These are phyloP conservation scores for Myrmecophaga tridactyla DNA, from an alignment of 2,113 vertebrate genomes.

Conservation along the genomic window DNA sequence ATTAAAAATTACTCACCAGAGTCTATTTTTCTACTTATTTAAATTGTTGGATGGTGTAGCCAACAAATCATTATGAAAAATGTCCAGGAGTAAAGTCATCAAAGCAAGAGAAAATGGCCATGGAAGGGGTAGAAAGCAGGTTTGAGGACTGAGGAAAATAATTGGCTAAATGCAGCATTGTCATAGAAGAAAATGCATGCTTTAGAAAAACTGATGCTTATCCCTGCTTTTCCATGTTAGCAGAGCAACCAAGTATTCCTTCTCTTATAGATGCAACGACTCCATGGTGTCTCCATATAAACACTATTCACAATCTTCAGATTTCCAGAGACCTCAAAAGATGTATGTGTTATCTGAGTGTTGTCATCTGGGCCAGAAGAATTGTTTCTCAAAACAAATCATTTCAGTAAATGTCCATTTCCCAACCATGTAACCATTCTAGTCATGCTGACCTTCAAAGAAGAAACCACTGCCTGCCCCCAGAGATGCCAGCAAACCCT, in stretches of 20 bases:
- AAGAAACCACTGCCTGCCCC: background rate
- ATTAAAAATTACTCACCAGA: background rate
- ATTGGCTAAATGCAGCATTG: background rate
- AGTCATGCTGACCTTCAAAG: background rate
- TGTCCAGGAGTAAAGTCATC: constrained; percentile 79
- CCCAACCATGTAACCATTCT: background rate
- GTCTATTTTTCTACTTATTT: constrained; percentile 77
- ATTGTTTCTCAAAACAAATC: background rate
- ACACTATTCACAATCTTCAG: background rate
- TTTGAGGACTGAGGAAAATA: background rate
- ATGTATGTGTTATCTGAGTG: constrained; percentile 9
- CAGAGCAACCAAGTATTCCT: background rate
- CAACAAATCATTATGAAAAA: constrained; percentile 71
- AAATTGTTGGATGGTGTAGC: constrained; percentile 57
- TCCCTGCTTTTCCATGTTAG: background rate
- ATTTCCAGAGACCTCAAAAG: constrained; percentile 54
- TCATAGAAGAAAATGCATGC: background rate
- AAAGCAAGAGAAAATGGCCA: constrained; percentile 75
- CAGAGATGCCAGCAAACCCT: background rate
- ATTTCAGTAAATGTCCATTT: background rate
- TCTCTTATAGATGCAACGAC: background rate
- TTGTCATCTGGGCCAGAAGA: background rate
- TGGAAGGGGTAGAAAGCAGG: constrained; percentile 39
- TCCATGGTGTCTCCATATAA: constrained; percentile 41
- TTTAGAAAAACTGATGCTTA: background rate